Base-by-base conservation (phyloP, 2,113 vertebrate species). In the Stigmatopora argus region DNA sequence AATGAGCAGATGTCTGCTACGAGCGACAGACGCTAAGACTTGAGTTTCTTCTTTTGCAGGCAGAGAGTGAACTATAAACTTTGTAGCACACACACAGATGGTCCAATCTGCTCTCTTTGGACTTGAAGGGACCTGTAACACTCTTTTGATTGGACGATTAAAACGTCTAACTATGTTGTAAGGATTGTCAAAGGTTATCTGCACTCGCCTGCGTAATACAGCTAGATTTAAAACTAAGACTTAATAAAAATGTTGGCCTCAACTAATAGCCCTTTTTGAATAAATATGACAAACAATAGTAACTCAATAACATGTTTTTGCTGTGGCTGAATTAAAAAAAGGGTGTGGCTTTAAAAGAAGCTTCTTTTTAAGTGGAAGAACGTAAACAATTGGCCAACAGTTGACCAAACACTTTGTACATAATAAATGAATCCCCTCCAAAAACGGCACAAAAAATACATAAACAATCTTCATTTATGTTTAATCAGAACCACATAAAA, bases 151-250 rank as follows among this genome's bases (percentile, higher is more conserved):
- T 66, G 60, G 4, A 23, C 14, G 62, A 18, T 70, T 62, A 61
- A 59, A n/a, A 34, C 38, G 56, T 44, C 8, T 17, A 4, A 19
- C 57, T 17, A 52, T 6, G 18, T 34, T 47, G 47, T 45, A 71
- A 63, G 18, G 13, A 69, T 46, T 67, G 71, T 62, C 59, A 71
- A 15, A 65, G 47, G 2, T 49, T 26, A 44, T 44, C 48, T 58
- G 21, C 15, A 55, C 52, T 26, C 52, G 26, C 5, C 52, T 55
- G 52, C 3, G 21, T n/a, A 52, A 52, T n/a, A 52, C 8, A 11
- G 51, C 11, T 0, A 55, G 5, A 55, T 55, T 21, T 11, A 55
- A 14, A 26, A 5, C 52, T 26, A 14, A 55, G 52, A 55, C n/a
- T 21, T n/a, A 21, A 21, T 21, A 21, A 21, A 52, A 52, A 52